Percentiles rank a stretch among this genome's conserved stretches.
These are phyloP conservation scores for Notolabrus celidotus DNA, from an alignment of 2,797 vertebrate genomes.

Conservation along the genomic window DNA sequence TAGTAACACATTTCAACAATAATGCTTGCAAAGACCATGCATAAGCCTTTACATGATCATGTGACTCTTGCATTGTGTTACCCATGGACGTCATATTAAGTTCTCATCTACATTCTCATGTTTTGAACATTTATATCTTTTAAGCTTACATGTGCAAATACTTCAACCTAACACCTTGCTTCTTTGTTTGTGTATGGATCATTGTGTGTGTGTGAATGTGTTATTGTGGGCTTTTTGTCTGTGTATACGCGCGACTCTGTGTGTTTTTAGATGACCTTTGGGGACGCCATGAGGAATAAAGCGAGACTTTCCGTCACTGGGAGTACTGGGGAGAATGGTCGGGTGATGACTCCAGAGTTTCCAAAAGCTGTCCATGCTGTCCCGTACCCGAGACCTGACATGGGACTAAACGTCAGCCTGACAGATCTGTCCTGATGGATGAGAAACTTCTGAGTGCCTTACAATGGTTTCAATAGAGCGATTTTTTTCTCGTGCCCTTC, in stretches of 20 bases:
- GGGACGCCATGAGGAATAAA: conserved; percentile 96
- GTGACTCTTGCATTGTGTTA: conserved; percentile 70
- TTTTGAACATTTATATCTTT: conserved; percentile 74
- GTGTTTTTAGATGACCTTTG: conserved; percentile 94
- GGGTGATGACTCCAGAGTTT: conserved; percentile 99
- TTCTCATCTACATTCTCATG: conserved; percentile 79
- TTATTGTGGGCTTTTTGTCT: conserved; percentile 41
- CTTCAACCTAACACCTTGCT: conserved; percentile 56
- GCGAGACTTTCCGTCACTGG: conserved; percentile 98
- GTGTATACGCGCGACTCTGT: conserved; percentile 54
- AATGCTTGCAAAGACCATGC: conserved; percentile 83
- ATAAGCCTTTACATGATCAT: conserved; percentile 74
- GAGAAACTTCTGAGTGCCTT: conserved; percentile 99
- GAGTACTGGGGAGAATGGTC: conserved; percentile 99
- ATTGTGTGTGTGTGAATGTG: conserved; percentile 44
- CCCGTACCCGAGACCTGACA: conserved; percentile 97
- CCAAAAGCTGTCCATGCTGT: conserved; percentile 98
- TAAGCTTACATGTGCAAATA: conserved; percentile 53
- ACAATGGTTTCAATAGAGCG: conserved; percentile 90
- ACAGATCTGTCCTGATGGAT: conserved; percentile 98
- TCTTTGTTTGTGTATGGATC: conserved; percentile 66
- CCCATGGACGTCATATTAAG: conserved; percentile 67
- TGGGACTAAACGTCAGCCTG: conserved; percentile 99
- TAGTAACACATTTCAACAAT: conserved; percentile 72
- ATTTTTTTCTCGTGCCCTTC: conserved; percentile 12